Evolutionary conservation across 1,140 invertebrate genomes (phyloP).

Genomic region (Polypedilum pembai): DNA sequence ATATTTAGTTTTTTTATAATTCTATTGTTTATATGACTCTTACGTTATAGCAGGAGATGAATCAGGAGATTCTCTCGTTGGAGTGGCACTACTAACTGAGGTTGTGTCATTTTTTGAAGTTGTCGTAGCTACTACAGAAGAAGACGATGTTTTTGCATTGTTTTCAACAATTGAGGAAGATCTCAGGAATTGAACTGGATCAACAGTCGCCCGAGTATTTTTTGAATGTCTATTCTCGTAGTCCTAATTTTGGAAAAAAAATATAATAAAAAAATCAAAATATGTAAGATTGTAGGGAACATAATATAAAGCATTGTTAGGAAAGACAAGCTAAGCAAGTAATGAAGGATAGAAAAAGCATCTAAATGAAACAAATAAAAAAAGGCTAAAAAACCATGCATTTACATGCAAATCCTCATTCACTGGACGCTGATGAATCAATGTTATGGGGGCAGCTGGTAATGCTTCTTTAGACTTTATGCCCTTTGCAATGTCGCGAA

Average conservation of each 20-base stretch:
- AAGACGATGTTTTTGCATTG: slow-evolving; percentile 38
- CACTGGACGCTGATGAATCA: slow-evolving; percentile 92
- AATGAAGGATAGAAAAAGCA: not conserved
- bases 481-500: slow-evolving; percentile 89
- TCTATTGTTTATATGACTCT: slow-evolving; percentile 48
- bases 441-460: slow-evolving; percentile 84
- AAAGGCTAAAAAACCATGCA: slow-evolving; percentile 45
- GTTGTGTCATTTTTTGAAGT: slow-evolving; percentile 38
- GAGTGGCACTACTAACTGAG: slow-evolving; percentile 34
- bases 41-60: slow-evolving; percentile 35
- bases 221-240: slow-evolving; percentile 22
- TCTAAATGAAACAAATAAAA: slow-evolving; percentile 36
- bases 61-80: slow-evolving; percentile 20
- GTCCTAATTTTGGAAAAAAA: not conserved
- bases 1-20: slow-evolving; percentile 30
- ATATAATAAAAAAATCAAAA: not conserved
- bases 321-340: not conserved
- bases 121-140: slow-evolving; percentile 37
- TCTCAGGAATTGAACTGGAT: not conserved
- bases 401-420: slow-evolving; percentile 89
- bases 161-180: slow-evolving; percentile 32
- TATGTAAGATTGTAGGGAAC: not conserved
- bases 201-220: not conserved
- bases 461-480: slow-evolving; percentile 81
- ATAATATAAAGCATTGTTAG: not conserved